A percentile compares a stretch with the other conserved stretches of the same genome.
Conservation (phyloP, 2,797 vertebrate species). For the Melopsittacus undulatus region DNA sequence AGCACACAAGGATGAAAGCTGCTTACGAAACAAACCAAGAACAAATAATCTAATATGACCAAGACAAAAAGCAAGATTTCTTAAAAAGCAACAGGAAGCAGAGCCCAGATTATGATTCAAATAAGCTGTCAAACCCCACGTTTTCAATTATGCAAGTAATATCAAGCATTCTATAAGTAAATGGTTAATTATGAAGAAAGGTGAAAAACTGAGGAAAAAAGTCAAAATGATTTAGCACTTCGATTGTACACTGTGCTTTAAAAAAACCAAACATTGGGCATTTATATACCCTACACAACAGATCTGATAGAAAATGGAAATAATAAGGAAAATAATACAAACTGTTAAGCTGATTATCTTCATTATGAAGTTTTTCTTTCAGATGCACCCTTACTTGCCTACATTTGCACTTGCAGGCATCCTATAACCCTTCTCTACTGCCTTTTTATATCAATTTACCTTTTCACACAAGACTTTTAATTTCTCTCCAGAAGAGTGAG, state of each 20-base stretch:
- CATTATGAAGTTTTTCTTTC: neutral
- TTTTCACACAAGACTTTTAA: neutral
- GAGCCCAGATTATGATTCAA: neutral
- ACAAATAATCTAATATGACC: neutral
- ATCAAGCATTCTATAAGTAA: neutral
- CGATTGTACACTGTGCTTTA: neutral
- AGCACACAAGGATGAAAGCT: neutral
- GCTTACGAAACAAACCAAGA: neutral
- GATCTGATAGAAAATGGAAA: neutral
- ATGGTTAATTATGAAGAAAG: neutral
- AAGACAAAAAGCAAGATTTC: neutral
- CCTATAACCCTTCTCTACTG: neutral
- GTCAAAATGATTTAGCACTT: neutral
- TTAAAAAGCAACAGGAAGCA: neutral
- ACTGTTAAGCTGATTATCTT: neutral
- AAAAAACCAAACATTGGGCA: fast-evolving
- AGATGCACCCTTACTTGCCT: neutral
- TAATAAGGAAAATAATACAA: neutral
- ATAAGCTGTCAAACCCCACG: fast-evolving
- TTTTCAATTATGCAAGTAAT: neutral
- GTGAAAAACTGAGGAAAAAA: neutral
- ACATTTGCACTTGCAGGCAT: no score
- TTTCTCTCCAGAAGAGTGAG: neutral
- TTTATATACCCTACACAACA: neutral
- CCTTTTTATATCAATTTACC: neutral